A percentile compares a stretch with the other conserved stretches of the same genome.
Evolutionary conservation across 2,113 vertebrate genomes (phyloP).

Genomic region (Ia io): DNA sequence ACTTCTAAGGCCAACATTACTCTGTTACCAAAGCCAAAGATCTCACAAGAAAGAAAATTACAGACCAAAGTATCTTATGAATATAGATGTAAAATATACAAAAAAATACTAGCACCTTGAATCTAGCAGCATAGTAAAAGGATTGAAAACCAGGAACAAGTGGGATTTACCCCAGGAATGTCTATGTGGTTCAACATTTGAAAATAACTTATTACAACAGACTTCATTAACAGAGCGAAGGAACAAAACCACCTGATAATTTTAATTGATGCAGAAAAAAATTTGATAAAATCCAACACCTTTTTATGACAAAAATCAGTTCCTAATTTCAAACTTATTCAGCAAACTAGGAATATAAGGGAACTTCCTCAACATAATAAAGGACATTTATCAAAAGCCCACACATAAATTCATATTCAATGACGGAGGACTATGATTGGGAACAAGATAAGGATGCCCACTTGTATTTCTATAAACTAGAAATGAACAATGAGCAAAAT

Average conservation of each 20-base stretch:
- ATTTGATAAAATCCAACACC: neutral
- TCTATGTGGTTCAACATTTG: neutral
- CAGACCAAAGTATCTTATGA: neutral
- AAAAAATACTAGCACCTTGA: neutral
- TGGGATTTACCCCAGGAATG: neutral
- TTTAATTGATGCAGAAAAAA: neutral
- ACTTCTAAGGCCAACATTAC: neutral
- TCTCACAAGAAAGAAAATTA: neutral
- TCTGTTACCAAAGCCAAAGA: neutral
- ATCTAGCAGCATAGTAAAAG: neutral
- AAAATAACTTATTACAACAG: neutral
- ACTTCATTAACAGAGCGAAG: neutral
- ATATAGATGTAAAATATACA: neutral
- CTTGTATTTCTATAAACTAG: neutral
- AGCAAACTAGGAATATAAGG: neutral
- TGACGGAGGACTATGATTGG: neutral
- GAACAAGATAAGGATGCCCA: neutral
- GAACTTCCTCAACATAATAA: neutral
- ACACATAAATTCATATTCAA: neutral
- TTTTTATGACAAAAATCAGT: neutral
- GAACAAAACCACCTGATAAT: neutral
- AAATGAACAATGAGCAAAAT: neutral
- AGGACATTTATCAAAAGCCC: neutral
- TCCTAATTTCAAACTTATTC: neutral
- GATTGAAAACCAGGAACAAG: neutral